Base-by-base conservation (phyloP, 2,797 vertebrate genomes). In the Halcyon smyrnensis region DNA sequence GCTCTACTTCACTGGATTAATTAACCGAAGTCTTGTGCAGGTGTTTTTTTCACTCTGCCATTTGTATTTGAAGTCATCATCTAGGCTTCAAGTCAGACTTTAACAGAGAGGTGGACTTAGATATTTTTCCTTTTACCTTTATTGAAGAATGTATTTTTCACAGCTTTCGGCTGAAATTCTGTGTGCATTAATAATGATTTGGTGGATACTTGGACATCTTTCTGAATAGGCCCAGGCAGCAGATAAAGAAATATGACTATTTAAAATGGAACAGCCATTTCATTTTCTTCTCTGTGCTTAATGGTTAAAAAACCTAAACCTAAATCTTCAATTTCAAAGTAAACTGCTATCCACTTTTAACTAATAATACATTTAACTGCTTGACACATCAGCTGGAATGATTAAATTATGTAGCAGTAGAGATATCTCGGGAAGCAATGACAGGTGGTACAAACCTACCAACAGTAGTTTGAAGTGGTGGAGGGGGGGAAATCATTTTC, bases 401-500 rank as follows among this genome's bases (percentile, higher is more conserved):
- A 98, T 98, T 98, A 98, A 98, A 97, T 98, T 97, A 98, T 93
- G 95, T 75, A 93, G 68, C 84, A 95, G 86, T 79, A 97, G 78
- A 96, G 92, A 96, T 89, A 97, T 90, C 91, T 96, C 62, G n/a
- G 86, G 95, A 97, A 96, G 75, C 74, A 96, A 84, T 97, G 97
- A 97, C 94, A 98, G 85, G 83, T 92, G 88, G 91, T 95, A 97
- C 70, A 97, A 98, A 96, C 91, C 95, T 98, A 96, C 92, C 94
- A 96, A 93, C 78, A 94, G 84, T 89, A 81, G n/a, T 76, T 64
- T 87, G 77, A 94, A 97, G 78, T 32, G 15, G 76, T 80, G 63
- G 18, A 77, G 60, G 41, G 41, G 75, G 48, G 77, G 30, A 67
- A 91, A n/a, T 37, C 62, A 59, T 96, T 97, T 96, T 96, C 74